A percentile compares a stretch with the other conserved stretches of the same genome.
phyloP scores from a whole-genome alignment of 2,113 vertebrate genomes.

The Tringa solitaria region DNA sequence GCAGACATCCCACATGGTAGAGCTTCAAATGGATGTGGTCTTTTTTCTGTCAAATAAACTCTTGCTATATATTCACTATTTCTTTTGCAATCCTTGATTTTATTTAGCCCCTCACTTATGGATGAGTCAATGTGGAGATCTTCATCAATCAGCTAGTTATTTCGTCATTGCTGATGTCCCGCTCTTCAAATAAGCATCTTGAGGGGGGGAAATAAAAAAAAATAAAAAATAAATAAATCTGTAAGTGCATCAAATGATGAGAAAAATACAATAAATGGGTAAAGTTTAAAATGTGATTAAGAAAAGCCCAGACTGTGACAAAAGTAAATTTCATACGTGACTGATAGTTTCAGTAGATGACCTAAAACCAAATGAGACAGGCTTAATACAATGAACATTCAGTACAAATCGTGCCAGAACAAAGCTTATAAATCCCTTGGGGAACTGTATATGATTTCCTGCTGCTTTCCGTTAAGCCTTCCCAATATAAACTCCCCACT shows the following conservation, averaged over 20 bases:
- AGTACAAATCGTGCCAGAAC: not conserved
- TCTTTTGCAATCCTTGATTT: not conserved
- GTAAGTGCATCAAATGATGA: not conserved
- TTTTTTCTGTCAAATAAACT: constrained; percentile 23
- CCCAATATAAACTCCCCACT: not conserved
- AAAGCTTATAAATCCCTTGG: not conserved
- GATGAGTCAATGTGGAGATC: not conserved
- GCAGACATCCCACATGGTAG: not conserved
- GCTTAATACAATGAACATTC: not conserved
- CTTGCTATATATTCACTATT: not conserved
- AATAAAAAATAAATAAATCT: not conserved
- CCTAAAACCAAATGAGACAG: not conserved
- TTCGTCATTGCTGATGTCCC: not conserved
- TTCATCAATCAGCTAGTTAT: not conserved
- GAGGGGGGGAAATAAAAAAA: not conserved
- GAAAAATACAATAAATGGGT: not conserved
- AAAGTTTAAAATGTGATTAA: constrained; percentile 22
- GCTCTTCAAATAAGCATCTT: not conserved
- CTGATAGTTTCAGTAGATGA: not conserved
- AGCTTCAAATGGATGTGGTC: not conserved
- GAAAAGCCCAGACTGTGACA: not conserved
- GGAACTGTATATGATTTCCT: not conserved
- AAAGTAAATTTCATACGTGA: not conserved
- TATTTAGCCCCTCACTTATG: constrained; percentile 1
- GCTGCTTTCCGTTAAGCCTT: not conserved